Base-by-base conservation (phyloP, 2,797 vertebrate genomes). In the Trematomus bernacchii region DNA sequence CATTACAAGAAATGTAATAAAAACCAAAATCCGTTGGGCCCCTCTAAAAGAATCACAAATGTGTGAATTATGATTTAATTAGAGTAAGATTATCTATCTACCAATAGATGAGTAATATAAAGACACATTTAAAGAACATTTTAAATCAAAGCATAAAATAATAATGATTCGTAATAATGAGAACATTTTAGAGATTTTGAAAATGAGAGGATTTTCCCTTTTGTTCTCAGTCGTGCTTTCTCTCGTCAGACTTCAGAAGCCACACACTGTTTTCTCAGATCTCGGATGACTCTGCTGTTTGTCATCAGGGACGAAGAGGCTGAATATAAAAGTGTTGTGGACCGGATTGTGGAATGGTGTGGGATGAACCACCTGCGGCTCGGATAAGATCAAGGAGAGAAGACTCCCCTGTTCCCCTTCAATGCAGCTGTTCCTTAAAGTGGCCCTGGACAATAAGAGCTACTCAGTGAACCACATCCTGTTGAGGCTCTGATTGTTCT, bases 241-340 rank as follows among this genome's bases (percentile, higher is more conserved):
- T 3, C 44, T 21, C 18, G 55, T 27, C 46, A 62, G 23, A 46
- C 51, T 47, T 21, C 52, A 54, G 42, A 63, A 54, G 18, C 13
- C 37, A 53, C 48, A 60, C 55, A 21, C 66, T 33, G 55, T 27
- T 48, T 67, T 43, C 52, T 59, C 53, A 11, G 53, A 23, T 14
- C 42, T 67, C 16, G 33, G 48, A 55, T 57, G 66, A 67, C 52
- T 67, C 37, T 44, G 67, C 67, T 70, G 58, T 52, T 52, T 52
- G 19, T 62, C 27, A 52, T 44, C 52, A 46, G 33, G 19, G 30
- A 50, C 43, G 10, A 40, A 16, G 47, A 65, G 47, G 37, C 21
- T 57, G 40, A 64, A 65, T 44, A 23, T 13, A 46, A 60, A 57
- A 18, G 44, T 12, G 16, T 19, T 40, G 18, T 57, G 44, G 10